Conservation (phyloP, 2,113 vertebrate genomes). For the Diphyllodes magnificus region DNA sequence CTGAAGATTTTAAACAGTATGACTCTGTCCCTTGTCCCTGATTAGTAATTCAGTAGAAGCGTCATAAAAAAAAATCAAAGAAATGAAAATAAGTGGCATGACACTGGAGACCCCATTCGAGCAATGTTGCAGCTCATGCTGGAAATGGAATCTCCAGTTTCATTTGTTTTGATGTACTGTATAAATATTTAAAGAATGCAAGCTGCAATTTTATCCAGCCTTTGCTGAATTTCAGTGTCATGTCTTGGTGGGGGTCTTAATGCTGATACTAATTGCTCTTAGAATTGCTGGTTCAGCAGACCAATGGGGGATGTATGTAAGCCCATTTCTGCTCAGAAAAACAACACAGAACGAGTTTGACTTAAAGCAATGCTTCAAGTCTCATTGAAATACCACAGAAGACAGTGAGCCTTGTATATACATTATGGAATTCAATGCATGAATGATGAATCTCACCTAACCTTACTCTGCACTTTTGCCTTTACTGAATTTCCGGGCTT, state of each 20-base stretch:
- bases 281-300: conserved; percentile 41
- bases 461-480: background rate
- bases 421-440: background rate
- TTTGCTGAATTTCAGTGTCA: conserved; percentile 37
- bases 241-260: conserved; percentile 36
- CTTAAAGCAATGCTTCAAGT: background rate
- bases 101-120: conserved; percentile 46
- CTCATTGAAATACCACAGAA: background rate
- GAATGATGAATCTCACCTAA: background rate
- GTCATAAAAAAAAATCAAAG: conserved; percentile 57
- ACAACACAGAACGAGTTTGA: background rate
- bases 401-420: background rate
- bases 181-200: conserved; percentile 69
- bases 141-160: conserved; percentile 62
- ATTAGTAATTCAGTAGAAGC: conserved; percentile 59
- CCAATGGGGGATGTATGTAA: background rate
- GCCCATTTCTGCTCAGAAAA: background rate
- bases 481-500: background rate
- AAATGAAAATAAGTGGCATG: conserved; percentile 62
- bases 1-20: conserved; percentile 56
- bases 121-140: conserved; percentile 46
- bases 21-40: conserved; percentile 50
- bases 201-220: conserved; percentile 54
- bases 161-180: conserved; percentile 66
- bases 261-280: conserved; percentile 21